Base-by-base conservation (phyloP, 2,113 vertebrate genomes). In the Fukomys damarensis region DNA sequence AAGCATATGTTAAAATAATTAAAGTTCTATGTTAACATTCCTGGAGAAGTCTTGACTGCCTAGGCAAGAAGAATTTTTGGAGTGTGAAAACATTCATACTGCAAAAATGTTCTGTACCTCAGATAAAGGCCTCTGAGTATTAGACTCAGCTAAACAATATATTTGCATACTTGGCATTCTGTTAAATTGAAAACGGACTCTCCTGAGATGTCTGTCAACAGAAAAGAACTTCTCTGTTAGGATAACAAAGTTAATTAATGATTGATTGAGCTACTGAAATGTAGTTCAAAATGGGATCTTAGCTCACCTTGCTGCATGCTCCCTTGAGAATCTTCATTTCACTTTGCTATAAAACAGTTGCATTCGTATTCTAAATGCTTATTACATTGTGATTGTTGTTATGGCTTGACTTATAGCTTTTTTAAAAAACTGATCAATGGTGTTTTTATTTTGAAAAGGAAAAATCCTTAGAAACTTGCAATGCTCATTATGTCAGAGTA, bases 241-340 rank as follows among this genome's bases (percentile, higher is more conserved):
- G 72, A 95, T 91, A 43, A 89, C 82, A 82, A 96, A 83, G 76
- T 86, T 94, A 97, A 96, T 97, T 95, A 96, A 82, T 95, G 95
- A 96, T 95, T 86, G 92, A 95, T 86, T 96, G 96, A 85, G 76
- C 77, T 80, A 46, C 17, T 63, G 56, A 96, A 94, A 93, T 90
- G 43, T 11, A 61, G 49, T 54, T 92, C 80, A 74, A 70, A 66
- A 56, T n/a, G 26, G 86, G 10, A 79, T 65, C 24, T 5, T 4
- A 56, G 10, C 54, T 95, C 54, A 85, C 66, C n/a, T 70, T 65
- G 5, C 35, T 30, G 5, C 3, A 3, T 63, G 20, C 4, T n/a
- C 63, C 72, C 77, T 93, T 91, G 77, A 79, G 77, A 91, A 89
- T 83, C 14, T 12, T 92, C 20, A 86, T 77, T 94, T 86, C 26